Base-by-base conservation (phyloP, 2,888 invertebrate genomes). In the Microplitis deprimator region DNA sequence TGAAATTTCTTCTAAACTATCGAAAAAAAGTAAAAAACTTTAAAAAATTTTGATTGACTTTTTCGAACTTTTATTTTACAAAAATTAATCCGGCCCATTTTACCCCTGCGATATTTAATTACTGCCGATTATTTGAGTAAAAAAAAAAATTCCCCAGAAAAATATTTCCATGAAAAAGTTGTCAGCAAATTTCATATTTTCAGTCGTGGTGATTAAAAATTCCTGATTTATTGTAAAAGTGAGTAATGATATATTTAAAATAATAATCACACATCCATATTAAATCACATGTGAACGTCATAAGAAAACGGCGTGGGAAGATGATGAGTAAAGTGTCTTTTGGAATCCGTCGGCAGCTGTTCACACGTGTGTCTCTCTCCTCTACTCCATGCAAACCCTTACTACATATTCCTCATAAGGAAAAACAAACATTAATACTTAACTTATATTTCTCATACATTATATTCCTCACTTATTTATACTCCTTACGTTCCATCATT, bases 251-350 rank as follows among this genome's bases (percentile, higher is more conserved):
- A 50, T 50, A 50, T 13, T 50, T 50, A 50, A 50, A 50, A 50
- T 50, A 50, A 50, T 50, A 3, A 29, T 29, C 29, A 74, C 78
- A 79, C 50, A 50, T 50, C 13, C 13, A 50, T 13, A 50, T 80
- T 80, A 81, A 83, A 85, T 85, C 83, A 82, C 83, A 84, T 84
- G 83, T 85, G 82, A 84, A 82, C 71, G 84, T 84, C 83, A 80
- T 60, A 77, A 77, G 78, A 79, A 79, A 78, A 82, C 83, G 84
- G 87, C 89, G 89, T 89, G 89, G 89, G 88, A 89, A 89, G 87
- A 83, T 83, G 78, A 81, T 83, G 78, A 81, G 77, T 81, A 50
- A 50, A 50, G 50, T 50, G 78, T 61, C 59, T 78, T 76, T 75
- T 70, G 77, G 76, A 79, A 79, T 76, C 79, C 82, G 85, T 86